A percentile compares a stretch with the other conserved stretches of the same genome.
These are phyloP conservation scores for Diprion similis DNA, from an alignment of 1,140 invertebrate species.

Conservation along the genomic window DNA sequence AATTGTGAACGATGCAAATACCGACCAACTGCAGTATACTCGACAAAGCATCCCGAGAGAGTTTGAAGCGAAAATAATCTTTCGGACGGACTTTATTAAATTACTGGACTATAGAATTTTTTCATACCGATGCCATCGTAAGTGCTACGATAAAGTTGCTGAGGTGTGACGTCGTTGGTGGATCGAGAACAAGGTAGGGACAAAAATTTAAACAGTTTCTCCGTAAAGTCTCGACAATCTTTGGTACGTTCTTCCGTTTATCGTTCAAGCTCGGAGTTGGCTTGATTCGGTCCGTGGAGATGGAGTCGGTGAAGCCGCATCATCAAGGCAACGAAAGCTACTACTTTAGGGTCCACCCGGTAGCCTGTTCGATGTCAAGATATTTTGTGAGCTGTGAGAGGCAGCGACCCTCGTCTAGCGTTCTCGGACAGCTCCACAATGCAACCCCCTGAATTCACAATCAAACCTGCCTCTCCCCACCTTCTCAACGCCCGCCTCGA, in stretches of 20 bases:
- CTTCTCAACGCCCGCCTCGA: not conserved
- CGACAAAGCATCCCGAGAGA: too few relatives aligned
- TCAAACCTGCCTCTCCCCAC: conserved; percentile 15
- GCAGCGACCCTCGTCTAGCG: conserved; percentile 24
- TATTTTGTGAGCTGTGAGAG: conserved; percentile 20
- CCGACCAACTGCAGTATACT: too few relatives aligned
- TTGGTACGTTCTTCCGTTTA: too few relatives aligned
- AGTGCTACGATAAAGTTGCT: too few relatives aligned
- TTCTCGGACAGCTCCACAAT: conserved; percentile 27
- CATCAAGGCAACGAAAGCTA: not conserved
- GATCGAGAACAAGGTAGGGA: not conserved
- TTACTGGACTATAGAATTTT: too few relatives aligned
- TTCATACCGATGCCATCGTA: too few relatives aligned
- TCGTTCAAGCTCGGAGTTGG: too few relatives aligned
- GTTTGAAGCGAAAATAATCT: too few relatives aligned
- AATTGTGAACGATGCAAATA: too few relatives aligned
- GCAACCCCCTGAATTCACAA: conserved; percentile 27
- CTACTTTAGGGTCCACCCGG: conserved; percentile 5
- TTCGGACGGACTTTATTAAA: too few relatives aligned
- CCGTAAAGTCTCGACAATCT: not conserved
- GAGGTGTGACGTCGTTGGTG: too few relatives aligned
- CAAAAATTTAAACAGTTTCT: not conserved
- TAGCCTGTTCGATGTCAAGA: not conserved
- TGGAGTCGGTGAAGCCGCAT: not conserved
- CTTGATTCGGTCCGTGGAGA: too few relatives aligned